Evolutionary conservation across 2,113 vertebrate genomes (phyloP).

Genomic region (Dasypus novemcinctus): DNA sequence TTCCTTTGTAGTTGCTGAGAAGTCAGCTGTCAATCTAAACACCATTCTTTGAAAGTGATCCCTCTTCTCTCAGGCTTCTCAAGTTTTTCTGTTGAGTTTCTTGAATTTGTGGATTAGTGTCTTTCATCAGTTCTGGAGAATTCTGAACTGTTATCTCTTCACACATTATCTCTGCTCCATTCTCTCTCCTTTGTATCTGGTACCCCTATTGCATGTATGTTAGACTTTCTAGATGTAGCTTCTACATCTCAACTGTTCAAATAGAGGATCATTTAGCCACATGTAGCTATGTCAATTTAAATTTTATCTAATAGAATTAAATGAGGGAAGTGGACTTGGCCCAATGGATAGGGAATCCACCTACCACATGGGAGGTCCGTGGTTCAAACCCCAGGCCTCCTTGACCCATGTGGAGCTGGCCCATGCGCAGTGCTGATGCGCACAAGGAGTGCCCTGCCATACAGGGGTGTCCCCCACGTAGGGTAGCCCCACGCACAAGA

Average conservation of each 20-base stretch:
- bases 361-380: too few species aligned
- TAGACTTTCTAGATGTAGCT: neutral
- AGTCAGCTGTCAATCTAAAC: neutral
- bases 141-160: neutral
- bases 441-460: too few species aligned
- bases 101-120: neutral
- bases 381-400: too few species aligned
- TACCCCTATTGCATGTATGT: neutral
- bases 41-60: neutral
- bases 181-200: neutral
- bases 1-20: neutral
- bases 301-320: neutral
- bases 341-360: too few species aligned
- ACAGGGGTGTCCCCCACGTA: too few species aligned
- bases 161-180: neutral
- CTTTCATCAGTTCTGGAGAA: slow-evolving; percentile 27
- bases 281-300: neutral
- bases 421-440: too few species aligned
- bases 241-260: neutral
- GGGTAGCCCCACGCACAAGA: too few species aligned
- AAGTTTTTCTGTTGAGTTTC: neutral
- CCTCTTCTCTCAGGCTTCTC: neutral
- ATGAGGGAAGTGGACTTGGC: too few species aligned
- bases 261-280: neutral
- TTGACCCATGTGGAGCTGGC: too few species aligned